Base-by-base conservation (phyloP, 2,888 invertebrate genomes). In the Pseudolycoriella hygida region DNA sequence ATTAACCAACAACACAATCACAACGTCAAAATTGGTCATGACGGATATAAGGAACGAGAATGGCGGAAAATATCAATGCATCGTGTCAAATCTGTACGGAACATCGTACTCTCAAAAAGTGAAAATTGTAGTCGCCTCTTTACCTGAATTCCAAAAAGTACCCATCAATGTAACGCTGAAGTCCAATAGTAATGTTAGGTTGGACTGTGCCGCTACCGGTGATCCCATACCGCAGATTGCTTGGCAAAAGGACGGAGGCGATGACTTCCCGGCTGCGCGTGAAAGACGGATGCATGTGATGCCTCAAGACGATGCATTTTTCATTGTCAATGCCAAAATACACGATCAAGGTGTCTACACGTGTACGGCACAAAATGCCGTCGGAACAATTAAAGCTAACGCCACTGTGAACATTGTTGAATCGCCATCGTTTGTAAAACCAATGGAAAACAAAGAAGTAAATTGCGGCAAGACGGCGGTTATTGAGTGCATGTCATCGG, bases 241-340 rank as follows among this genome's bases (percentile, higher is more conserved):
- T 0, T 82, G 89, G 81, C 82, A 86, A 55, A 90, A 90, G 64
- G 88, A 87, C 66, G 88, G 87, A n/a, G 88, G 85, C 0, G 83
- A 85, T 57, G 85, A 90, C 58, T 94, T 96, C 62, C 93, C 93
- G 6, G 94, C 96, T 4, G 94, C 94, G 8, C 73, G 84, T 53
- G 93, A 96, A 61, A 74, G 93, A 40, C 71, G 94, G 32, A 84
- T 96, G 80, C 85, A 87, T 65, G 87, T 93, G 41, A 85, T 90
- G 76, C 84, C 88, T 1, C 77, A 79, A 25, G 93, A 94, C 59
- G 87, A 92, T 61, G 79, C 84, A 2, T 88, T 93, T 60, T 88
- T 90, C 58, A 94, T 96, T 53, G 76, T 88, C n/a, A 80, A 88
- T 66, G 87, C 88, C 17, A 89, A 88, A 62, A 74, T 80, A 1